A percentile compares a stretch with the other conserved stretches of the same genome.
These are phyloP conservation scores for Acanthococcus lagerstroemiae DNA, from an alignment of 2,888 invertebrate species.

Conservation along the genomic window DNA sequence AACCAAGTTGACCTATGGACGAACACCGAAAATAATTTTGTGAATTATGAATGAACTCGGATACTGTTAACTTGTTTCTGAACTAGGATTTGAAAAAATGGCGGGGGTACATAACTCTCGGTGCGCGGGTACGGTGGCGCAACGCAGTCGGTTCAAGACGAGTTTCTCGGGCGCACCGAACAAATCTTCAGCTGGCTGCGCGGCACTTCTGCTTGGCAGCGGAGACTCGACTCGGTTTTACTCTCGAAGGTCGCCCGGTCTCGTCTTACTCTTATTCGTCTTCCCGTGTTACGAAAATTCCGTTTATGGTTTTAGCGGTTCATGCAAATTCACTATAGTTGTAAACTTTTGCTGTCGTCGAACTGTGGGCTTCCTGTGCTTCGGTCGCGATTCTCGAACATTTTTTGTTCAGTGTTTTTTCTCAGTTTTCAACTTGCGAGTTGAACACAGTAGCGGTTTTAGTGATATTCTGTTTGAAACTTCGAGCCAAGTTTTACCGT, in stretches of 20 bases:
- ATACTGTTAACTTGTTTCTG: too few species aligned
- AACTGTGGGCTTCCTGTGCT: too few species aligned
- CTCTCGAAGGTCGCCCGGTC: constrained; percentile 16
- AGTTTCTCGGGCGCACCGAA: not conserved
- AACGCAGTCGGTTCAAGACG: not conserved
- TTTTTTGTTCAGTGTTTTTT: too few species aligned
- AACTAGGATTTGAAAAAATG: not conserved
- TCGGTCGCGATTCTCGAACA: too few species aligned
- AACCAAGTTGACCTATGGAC: too few species aligned
- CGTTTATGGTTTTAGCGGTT: constrained; percentile 19
- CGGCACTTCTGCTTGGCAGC: not conserved
- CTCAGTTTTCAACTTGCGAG: too few species aligned
- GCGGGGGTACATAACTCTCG: not conserved
- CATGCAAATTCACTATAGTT: constrained; percentile 10
- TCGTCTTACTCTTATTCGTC: constrained; percentile 10
- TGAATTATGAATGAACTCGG: not conserved
- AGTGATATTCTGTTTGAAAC: too few species aligned
- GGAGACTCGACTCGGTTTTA: not conserved
- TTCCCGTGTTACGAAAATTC: constrained; percentile 14
- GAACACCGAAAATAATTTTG: not conserved
- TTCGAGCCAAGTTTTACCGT: too few species aligned
- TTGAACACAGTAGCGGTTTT: too few species aligned
- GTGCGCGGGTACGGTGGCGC: too few species aligned
- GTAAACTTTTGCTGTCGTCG: not conserved
- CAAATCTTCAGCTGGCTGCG: too few species aligned